A percentile compares a stretch with the other conserved stretches of the same genome.
Evolutionary conservation across 2,797 vertebrate genomes (phyloP).

Genomic region (Microcaecilia unicolor): DNA sequence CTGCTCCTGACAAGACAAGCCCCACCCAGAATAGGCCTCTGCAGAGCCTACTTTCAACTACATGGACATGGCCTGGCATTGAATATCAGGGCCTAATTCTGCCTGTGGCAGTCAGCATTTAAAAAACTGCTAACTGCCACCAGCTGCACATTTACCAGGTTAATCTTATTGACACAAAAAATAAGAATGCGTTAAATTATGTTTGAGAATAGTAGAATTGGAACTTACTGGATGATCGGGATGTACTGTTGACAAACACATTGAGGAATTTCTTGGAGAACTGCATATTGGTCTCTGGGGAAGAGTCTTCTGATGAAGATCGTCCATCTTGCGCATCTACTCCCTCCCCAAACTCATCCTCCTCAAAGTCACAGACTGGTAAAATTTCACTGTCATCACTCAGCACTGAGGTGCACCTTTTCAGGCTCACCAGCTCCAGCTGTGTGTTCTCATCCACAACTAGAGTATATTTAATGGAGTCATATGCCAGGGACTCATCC

Average conservation of each 20-base stretch:
- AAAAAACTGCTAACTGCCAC: no score
- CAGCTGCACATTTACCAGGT: no score
- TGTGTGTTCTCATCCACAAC: slow-evolving; percentile 98
- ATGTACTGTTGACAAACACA: slow-evolving; percentile 94
- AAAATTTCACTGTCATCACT: slow-evolving; percentile 80
- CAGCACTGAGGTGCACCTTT: slow-evolving; percentile 83
- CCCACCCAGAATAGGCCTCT: no score
- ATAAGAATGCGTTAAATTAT: no score
- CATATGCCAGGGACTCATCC: slow-evolving; percentile 83
- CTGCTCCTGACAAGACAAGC: no score
- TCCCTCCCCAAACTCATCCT: slow-evolving; percentile 49
- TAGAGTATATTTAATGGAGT: slow-evolving; percentile 92
- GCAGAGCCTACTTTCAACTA: no score
- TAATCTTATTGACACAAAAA: no score
- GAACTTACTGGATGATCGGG: slow-evolving; percentile 94
- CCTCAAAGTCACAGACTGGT: slow-evolving; percentile 60
- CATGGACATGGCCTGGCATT: no score
- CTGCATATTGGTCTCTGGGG: slow-evolving; percentile 86
- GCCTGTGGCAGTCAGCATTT: no score
- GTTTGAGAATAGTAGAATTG: no score
- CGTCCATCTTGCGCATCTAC: slow-evolving; percentile 49
- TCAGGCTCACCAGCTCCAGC: slow-evolving; percentile 88
- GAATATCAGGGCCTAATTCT: no score
- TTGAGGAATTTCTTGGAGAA: slow-evolving; percentile 99
- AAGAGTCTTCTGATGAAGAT: slow-evolving; percentile 81